Evolutionary conservation across 2,113 vertebrate species (phyloP).

Genomic region (Pelecanus crispus): DNA sequence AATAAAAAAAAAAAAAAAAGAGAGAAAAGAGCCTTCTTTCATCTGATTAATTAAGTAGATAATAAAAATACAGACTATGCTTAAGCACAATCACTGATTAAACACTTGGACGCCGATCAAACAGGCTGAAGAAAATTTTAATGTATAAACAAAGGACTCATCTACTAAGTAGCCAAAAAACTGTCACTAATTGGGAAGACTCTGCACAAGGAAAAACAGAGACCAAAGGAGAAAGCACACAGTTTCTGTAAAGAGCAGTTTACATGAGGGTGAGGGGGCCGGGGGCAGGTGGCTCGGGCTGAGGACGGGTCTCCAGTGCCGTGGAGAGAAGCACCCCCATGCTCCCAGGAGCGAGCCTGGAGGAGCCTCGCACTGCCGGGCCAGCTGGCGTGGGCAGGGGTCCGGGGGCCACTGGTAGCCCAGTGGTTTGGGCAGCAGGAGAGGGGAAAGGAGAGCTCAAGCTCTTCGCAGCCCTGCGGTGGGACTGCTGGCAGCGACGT

Average conservation of each 20-base stretch:
- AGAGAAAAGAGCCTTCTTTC: background rate
- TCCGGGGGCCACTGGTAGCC: background rate
- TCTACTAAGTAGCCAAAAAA: background rate
- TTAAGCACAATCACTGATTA: background rate
- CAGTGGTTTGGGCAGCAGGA: background rate
- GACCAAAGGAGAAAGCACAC: background rate
- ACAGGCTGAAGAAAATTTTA: constrained; percentile 4
- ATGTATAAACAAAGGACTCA: background rate
- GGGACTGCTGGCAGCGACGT: background rate
- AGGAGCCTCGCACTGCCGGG: background rate
- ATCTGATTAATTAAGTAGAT: background rate
- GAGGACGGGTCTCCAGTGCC: background rate
- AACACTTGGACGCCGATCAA: background rate
- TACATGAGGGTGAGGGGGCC: fast-evolving
- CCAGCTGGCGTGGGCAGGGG: background rate
- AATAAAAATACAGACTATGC: background rate
- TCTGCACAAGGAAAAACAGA: background rate
- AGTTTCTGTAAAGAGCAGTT: background rate
- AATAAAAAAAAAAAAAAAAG: background rate
- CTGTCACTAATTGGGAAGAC: background rate
- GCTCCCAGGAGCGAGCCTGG: background rate
- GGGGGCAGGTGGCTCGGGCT: background rate
- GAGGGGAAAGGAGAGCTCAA: background rate
- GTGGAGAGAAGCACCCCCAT: fast-evolving
- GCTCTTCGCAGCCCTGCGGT: background rate